Evolutionary conservation across 2,888 invertebrate species (phyloP), one percentile per base, ranked within the genome.

Genomic region (Drosophila pseudotalamancana): DNA sequence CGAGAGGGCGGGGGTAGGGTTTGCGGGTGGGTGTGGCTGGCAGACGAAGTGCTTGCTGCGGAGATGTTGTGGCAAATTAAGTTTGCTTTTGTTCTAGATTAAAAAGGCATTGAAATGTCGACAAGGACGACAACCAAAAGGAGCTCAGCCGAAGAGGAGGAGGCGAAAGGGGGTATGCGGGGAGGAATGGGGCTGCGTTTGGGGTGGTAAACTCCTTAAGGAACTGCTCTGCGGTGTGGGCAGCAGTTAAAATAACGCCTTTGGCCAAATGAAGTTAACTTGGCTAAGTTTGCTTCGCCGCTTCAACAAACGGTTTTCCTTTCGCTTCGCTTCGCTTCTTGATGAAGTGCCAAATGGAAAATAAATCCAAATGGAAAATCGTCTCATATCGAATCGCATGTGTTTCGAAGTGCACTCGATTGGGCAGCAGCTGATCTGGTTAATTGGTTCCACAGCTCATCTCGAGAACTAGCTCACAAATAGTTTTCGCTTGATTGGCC

Each of bases 21-120:
- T 39, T 0, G 16, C 43, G 14, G 6, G 6, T 18, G 18, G 43
- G 37, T 25, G 29, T 16, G 6, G 29, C 5, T 25, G n/a, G 39
- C 6, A 14, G 43, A 37, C 37, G 23, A 23, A 70, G 67, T 45
- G 37, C 72, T 68, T 70, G 56, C 59, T n/a, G n/a, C 70, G 70
- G 77, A 87, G 83, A 83, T 86, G 86, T 85, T 84, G 88, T 77
- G 88, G 87, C 70, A 84, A 87, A 84, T 84, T 87, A 84, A 87
- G 88, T 84, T 84, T 84, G 84, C 88, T 86, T 84, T 84, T 84
- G 86, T 84, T 86, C 83, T 85, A 82, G 86, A 85, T 87, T 87
- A 87, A 87, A 82, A 87, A 85, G 83, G 79, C 80, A 83, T 84
- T 84, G 88, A 82, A 82, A 86, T 84, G 86, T 69, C 66, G 70